Base-by-base conservation (phyloP, 2,888 invertebrate genomes). In the Antheraea assamensis region DNA sequence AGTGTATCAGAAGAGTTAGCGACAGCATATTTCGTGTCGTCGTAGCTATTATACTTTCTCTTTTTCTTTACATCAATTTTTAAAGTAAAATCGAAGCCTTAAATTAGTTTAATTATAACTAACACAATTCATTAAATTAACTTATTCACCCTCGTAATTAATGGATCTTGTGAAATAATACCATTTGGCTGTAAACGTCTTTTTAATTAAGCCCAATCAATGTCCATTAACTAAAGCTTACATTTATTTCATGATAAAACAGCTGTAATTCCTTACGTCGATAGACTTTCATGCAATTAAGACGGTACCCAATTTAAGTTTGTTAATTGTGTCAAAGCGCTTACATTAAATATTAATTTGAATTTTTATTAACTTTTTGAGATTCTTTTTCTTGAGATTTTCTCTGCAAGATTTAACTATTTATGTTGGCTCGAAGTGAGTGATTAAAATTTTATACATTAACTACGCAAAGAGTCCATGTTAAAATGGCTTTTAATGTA, bases 221-320 rank as follows among this genome's bases (percentile, higher is more conserved):
- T 58, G 58, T 31, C 61, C 61, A 72, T n/a, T 49, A 61, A 8
- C 72, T 47, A 64, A 64, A 30, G 27, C 47, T 31, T 68, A 52
- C 68, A 72, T 52, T 64, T 64, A 71, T 73, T 55, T 30, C 31
- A 31, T 21, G 35, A 19, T 35, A 68, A 68, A 35, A 71, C 31
- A 55, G 58, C 30, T 30, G 15, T 71, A 35, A 35, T 71, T 35
- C 71, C 55, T 35, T 30, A 55, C 71, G n/a, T 31, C 30, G 58
- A 71, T 58, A 58, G n/a, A 49, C 71, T 35, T 68, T 68, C 35
- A 35, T n/a, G 35, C n/a, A 68, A 68, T 68, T 68, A 68, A n/a
- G n/a, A 15, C 10, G 35, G 7, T 68, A 17, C 15, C 15, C 17
- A 68, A 21, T 68, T 35, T 21, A 68, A 68, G 68, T 68, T 35